A percentile compares a stretch with the other conserved stretches of the same genome.
phyloP scores from a whole-genome alignment of 2,797 vertebrate genomes.

The Crocodylus rhombifer region DNA sequence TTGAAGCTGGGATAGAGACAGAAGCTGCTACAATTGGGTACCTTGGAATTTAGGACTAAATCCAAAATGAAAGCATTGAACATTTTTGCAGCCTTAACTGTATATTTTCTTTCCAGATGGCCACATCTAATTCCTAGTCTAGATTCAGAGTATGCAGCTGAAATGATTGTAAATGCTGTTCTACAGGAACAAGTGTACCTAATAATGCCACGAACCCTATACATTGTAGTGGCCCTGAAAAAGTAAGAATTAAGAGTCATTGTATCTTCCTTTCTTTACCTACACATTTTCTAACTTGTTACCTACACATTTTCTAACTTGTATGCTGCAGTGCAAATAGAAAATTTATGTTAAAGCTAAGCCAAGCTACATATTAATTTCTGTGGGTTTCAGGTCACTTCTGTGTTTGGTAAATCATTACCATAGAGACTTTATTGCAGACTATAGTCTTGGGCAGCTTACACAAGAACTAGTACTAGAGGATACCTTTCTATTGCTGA shows the following conservation, averaged over 20 bases:
- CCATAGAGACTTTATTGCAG: not conserved
- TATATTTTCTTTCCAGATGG: conserved; percentile 79
- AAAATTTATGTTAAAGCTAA: not conserved
- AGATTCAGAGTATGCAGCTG: conserved; percentile 84
- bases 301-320: too few relatives aligned
- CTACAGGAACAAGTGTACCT: conserved; percentile 84
- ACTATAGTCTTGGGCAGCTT: not conserved
- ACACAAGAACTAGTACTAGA: not conserved
- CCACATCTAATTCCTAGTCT: conserved; percentile 84
- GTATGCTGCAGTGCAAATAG: not conserved
- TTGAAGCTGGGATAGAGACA: not conserved
- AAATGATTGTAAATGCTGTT: conserved; percentile 87
- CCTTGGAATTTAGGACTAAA: too few relatives aligned
- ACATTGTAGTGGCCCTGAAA: conserved; percentile 75
- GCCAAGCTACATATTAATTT: not conserved
- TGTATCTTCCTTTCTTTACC: not conserved
- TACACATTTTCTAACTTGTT: too few relatives aligned
- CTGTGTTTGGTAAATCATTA: not conserved
- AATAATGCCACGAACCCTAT: conserved; percentile 80
- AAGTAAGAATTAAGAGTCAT: conserved; percentile 77
- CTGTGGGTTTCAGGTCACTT: not conserved
- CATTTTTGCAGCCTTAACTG: not conserved
- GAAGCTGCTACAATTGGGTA: too few relatives aligned
- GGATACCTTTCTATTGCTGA: not conserved
- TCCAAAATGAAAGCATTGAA: too few relatives aligned